Evolutionary conservation across 2,888 invertebrate genomes (phyloP).

Genomic region (Melanchra persicariae): DNA sequence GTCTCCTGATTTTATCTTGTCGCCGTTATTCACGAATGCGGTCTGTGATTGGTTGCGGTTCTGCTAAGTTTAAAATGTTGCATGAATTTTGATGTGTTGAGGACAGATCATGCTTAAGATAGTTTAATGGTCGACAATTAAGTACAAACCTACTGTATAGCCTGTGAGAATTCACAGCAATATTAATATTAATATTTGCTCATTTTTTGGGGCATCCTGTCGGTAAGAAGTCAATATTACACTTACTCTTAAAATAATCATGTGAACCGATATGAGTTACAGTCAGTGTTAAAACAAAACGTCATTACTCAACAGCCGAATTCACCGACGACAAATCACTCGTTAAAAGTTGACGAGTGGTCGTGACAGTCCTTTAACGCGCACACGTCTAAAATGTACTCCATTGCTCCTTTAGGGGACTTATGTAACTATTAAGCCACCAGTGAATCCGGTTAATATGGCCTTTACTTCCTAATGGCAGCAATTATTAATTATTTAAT

Average conservation of each 20-base stretch:
- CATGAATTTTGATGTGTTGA: constrained; percentile 10
- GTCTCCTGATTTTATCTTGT: constrained; percentile 63
- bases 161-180: too few species aligned
- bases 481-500: constrained; percentile 81
- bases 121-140: too few species aligned
- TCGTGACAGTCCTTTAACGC: constrained; percentile 57
- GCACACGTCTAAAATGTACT: constrained; percentile 53
- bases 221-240: too few species aligned
- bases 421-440: constrained; percentile 71
- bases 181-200: too few species aligned
- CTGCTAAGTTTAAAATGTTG: constrained; percentile 6
- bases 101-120: too few species aligned
- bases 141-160: too few species aligned
- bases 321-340: constrained; percentile 46
- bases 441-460: constrained; percentile 74
- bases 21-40: constrained; percentile 53
- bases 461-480: constrained; percentile 79
- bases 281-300: constrained; percentile 26
- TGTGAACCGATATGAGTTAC: background rate
- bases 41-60: constrained; percentile 26
- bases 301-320: constrained; percentile 38
- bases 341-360: constrained; percentile 53
- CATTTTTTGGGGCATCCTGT: background rate
- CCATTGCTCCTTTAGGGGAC: constrained; percentile 56
- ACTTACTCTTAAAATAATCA: background rate